Evolutionary conservation across 2,797 vertebrate species (phyloP), one percentile per base, ranked within the genome.

Genomic region (Sternotherus odoratus): DNA sequence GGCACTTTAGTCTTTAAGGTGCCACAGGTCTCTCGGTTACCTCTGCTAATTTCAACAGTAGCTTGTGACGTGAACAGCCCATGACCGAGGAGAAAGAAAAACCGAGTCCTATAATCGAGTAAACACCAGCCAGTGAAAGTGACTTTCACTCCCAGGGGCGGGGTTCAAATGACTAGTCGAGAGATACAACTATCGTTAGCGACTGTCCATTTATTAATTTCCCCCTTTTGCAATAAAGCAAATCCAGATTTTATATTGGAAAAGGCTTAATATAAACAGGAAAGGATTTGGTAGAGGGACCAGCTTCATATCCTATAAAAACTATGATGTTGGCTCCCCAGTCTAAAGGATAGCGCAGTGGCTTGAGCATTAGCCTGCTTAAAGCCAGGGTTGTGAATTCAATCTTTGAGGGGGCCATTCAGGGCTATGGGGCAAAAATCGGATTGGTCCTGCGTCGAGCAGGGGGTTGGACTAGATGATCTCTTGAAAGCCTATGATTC

Each of bases 131-230:
- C 16, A 3, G 8, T 19, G 56, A 57, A 21, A 36, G 63, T 36
- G 63, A 36, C 17, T 66, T 17, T 21, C 66, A 39, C 21, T 12
- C 10, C 16, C 5, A 16, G 1, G 1, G 21, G 19, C 11, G 1
- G 7, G 21, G 21, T 39, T 23, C 19, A 39, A 69, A 11, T 39
- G 10, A 23, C 63, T 23, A 5, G 1, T 66, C 17, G 1, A 69
- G 63, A 69, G 21, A 10, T 6, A 39, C 2, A 3, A 12, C n/a
- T 66, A 11, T 5, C 4, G 4, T 17, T 10, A 66, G n/a, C 19
- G 5, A 17, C 63, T 66, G 8, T 66, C 19, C 5, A 21, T 17
- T n/a, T n/a, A 66, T 21, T 36, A 19, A 36, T n/a, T 66, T 19
- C 33, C 33, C 60, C 17, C 23, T 36, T 69, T 69, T 21, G 21